These are phyloP conservation scores for Ascaphus truei DNA, from an alignment of 2,113 vertebrate genomes.

Conservation along the genomic window DNA sequence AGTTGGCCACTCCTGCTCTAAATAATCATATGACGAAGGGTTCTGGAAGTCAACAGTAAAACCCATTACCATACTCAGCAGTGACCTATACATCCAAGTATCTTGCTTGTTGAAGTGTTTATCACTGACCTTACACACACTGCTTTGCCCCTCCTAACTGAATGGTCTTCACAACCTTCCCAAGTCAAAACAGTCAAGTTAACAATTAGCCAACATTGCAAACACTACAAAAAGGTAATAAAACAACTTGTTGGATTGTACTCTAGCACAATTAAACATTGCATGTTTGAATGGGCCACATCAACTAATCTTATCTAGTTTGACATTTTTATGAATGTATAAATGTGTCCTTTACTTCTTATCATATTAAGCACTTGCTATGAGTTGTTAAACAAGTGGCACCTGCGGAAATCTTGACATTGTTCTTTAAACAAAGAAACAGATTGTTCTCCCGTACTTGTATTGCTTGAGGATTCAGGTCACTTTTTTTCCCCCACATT, in stretches of 20 bases:
- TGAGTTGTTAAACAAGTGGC: neutral
- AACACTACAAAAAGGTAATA: neutral
- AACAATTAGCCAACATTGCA: constrained; percentile 9
- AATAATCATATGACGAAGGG: too few relatives aligned
- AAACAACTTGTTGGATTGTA: neutral
- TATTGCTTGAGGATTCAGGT: neutral
- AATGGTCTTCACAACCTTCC: neutral
- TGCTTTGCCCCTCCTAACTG: too few relatives aligned
- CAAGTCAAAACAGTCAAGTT: neutral
- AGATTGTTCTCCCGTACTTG: neutral
- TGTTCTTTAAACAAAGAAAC: neutral
- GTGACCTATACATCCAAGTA: too few relatives aligned
- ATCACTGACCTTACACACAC: too few relatives aligned
- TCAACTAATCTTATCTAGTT: constrained; percentile 7
- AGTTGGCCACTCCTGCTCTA: too few relatives aligned
- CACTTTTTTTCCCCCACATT: too few relatives aligned
- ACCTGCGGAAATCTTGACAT: neutral
- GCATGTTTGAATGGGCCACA: neutral
- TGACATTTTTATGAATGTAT: neutral
- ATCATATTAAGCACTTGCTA: constrained; percentile 17
- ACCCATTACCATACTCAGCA: too few relatives aligned
- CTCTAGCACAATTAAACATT: neutral
- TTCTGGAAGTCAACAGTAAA: too few relatives aligned
- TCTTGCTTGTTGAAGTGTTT: too few relatives aligned
- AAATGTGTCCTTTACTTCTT: constrained; percentile 1